Evolutionary conservation across 2,797 vertebrate species (phyloP).

Genomic region (Pangasius macronema): DNA sequence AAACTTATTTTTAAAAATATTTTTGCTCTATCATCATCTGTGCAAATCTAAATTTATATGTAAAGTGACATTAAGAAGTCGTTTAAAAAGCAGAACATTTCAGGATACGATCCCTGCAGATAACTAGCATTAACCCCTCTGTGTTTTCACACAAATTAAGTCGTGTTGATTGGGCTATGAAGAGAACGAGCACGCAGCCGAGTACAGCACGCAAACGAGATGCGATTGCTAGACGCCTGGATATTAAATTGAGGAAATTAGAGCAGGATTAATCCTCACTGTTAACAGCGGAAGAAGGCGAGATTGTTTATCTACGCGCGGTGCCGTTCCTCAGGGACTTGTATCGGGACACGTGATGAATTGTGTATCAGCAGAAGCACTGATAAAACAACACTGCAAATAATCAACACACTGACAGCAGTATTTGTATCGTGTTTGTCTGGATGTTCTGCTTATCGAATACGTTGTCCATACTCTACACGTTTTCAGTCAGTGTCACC

Average conservation of each 20-base stretch:
- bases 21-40: not conserved
- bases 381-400: not conserved
- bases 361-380: conserved; percentile 38
- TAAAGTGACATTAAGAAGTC: too few relatives aligned
- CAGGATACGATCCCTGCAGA: too few relatives aligned
- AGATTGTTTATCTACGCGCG: not conserved
- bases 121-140: not conserved
- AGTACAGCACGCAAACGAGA: not conserved
- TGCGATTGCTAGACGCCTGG: not conserved
- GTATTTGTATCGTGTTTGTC: not conserved
- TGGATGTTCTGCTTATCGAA: not conserved
- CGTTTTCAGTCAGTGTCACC: not conserved
- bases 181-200: not conserved
- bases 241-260: not conserved
- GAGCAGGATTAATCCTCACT: not conserved
- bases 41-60: not conserved
- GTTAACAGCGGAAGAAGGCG: not conserved
- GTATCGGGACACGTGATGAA: conserved; percentile 28
- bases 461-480: not conserved
- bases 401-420: not conserved
- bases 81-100: not conserved
- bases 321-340: not conserved
- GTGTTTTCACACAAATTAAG: not conserved
- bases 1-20: not conserved
- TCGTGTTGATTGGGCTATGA: not conserved